Evolutionary conservation across 2,797 vertebrate genomes (phyloP), one percentile per base, ranked within the genome.

Genomic region (Muscicapa comitata): DNA sequence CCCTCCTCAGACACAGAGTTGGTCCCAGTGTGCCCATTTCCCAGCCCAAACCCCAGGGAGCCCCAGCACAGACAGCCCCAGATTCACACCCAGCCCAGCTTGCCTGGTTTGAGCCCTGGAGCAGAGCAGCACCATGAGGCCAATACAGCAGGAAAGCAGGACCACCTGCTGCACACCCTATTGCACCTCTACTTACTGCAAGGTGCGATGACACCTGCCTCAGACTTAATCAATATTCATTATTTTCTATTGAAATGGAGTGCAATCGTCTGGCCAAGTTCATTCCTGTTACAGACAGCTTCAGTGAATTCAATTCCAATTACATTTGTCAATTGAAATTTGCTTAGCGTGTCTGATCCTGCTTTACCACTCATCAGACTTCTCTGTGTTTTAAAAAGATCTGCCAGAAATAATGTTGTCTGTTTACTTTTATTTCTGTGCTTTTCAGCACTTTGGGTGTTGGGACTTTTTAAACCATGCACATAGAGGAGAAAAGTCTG

Each of bases 11-110:
- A 29, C 31, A 29, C 1, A 1, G 43, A 37, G 43, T 33, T 2
- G 2, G 35, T 40, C 53, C 23, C 4, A 1, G 5, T 0, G 0
- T 10, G 37, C 13, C 61, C 42, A 7, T 65, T 66, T 61, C 6
- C 1, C 57, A 38, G 43, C 10, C 67, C n/a, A 10, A n/a, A 7
- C 1, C 14, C 0, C 1, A 4, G 31, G 53, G 8, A 86, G 31
- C 10, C 13, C n/a, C 3, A 1, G 43, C 13, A 28, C 25, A 55
- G 16, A 25, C 42, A 71, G 66, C 12, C 37, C 71, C 67, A 3
- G 1, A 17, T 2, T 19, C 4, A 1, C 68, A 54, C 17, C 26
- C 19, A 77, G 71, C 15, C 42, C 47, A n/a, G 31, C 20, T 14
- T 9, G 33, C 25, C 47, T 28, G 17, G 8, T 33, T 35, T 53